Evolutionary conservation across 2,113 vertebrate species (phyloP).

Genomic region (Parus major): DNA sequence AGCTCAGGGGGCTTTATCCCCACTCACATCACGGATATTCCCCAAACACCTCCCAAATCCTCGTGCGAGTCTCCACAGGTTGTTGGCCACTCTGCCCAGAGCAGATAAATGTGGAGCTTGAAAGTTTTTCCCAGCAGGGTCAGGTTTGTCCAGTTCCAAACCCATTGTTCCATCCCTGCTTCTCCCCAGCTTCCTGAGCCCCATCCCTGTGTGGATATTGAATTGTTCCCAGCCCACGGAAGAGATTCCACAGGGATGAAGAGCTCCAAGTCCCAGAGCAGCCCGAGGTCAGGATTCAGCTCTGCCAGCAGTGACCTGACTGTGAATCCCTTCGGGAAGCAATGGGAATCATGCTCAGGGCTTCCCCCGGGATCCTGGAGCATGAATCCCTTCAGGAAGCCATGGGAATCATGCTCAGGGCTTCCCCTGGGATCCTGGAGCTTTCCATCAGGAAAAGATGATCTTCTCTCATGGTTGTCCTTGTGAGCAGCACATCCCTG

Average conservation of each 20-base stretch:
- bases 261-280: background rate
- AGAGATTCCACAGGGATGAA: background rate
- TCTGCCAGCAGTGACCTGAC: background rate
- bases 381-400: background rate
- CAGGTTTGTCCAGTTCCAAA: background rate
- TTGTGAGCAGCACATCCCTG: background rate
- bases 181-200: background rate
- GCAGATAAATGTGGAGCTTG: background rate
- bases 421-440: background rate
- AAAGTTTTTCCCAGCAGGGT: background rate
- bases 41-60: background rate
- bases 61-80: background rate
- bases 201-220: accelerated
- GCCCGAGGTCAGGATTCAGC: background rate
- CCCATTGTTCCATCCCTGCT: background rate
- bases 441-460: background rate
- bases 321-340: background rate
- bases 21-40: accelerated
- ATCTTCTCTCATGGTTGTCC: background rate
- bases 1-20: background rate
- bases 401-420: background rate
- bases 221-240: background rate
- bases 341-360: background rate
- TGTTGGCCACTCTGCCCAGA: background rate
- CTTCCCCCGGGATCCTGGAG: background rate